Conservation (phyloP, 2,797 vertebrate species). For the Geotrypetes seraphini region DNA sequence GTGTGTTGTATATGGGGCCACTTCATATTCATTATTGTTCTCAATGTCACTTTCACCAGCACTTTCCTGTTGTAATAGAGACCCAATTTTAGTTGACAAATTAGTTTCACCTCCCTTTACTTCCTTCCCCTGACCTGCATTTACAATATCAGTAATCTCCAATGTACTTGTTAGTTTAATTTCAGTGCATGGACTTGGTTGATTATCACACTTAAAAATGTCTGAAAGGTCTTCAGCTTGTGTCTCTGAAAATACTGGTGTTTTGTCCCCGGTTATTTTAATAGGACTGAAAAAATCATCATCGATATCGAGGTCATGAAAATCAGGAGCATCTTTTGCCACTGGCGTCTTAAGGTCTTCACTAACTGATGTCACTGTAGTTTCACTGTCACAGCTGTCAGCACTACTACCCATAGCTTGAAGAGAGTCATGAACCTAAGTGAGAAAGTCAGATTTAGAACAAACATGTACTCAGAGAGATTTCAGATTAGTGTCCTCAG, state of each 20-base stretch:
- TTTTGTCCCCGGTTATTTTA: conserved; percentile 11
- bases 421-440: conserved; percentile 72
- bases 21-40: conserved; percentile 30
- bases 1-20: conserved; percentile 60
- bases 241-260: conserved; percentile 9
- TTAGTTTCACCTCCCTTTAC: conserved; percentile 6
- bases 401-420: conserved; percentile 76
- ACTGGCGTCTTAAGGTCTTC: conserved; percentile 61
- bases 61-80: conserved; percentile 19
- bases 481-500: background rate
- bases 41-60: conserved; percentile 34
- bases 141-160: too few species aligned
- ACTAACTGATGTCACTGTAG: conserved; percentile 75
- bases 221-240: conserved; percentile 10
- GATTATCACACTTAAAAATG: background rate
- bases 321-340: conserved; percentile 49
- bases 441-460: background rate
- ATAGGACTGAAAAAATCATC: conserved; percentile 24
- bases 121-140: background rate
- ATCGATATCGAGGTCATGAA: conserved; percentile 43
- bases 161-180: conserved; percentile 2
- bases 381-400: conserved; percentile 95
- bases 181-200: conserved; percentile 13
- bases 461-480: background rate
- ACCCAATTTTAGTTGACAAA: conserved; percentile 9